These are phyloP conservation scores for Istiophorus platypterus DNA, from an alignment of 2,113 vertebrate genomes.

Conservation along the genomic window DNA sequence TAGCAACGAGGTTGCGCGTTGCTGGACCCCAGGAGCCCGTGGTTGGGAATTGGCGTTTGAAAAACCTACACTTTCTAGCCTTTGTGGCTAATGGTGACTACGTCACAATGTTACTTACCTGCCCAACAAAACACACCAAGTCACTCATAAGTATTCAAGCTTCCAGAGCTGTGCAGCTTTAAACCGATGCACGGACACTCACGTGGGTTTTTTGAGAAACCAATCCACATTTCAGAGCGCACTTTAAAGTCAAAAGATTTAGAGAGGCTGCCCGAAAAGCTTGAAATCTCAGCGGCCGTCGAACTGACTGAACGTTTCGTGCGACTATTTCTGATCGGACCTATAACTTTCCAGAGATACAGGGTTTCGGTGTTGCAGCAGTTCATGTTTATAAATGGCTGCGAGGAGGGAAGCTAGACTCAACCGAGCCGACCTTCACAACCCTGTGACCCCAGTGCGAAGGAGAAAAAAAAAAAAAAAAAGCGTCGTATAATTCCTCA, in stretches of 20 bases:
- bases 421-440: conserved; percentile 50
- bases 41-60: background rate
- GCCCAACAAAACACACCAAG: background rate
- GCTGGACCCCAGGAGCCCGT: background rate
- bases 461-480: too few relatives aligned
- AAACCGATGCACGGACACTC: background rate
- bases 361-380: background rate
- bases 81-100: background rate
- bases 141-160: background rate
- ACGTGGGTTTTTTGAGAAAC: background rate
- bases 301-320: background rate
- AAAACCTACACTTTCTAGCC: background rate
- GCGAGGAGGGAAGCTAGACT: conserved; percentile 46
- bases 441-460: conserved; percentile 46
- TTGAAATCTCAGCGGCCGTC: background rate
- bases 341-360: background rate
- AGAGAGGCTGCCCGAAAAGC: background rate
- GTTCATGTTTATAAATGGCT: conserved; percentile 19
- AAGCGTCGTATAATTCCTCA: conserved; percentile 60
- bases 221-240: background rate
- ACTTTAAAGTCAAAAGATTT: background rate
- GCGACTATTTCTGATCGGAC: background rate
- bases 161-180: background rate
- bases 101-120: background rate
- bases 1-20: too few relatives aligned